Evolutionary conservation across 2,797 vertebrate genomes (phyloP).

Genomic region (Lerista edwardsae): DNA sequence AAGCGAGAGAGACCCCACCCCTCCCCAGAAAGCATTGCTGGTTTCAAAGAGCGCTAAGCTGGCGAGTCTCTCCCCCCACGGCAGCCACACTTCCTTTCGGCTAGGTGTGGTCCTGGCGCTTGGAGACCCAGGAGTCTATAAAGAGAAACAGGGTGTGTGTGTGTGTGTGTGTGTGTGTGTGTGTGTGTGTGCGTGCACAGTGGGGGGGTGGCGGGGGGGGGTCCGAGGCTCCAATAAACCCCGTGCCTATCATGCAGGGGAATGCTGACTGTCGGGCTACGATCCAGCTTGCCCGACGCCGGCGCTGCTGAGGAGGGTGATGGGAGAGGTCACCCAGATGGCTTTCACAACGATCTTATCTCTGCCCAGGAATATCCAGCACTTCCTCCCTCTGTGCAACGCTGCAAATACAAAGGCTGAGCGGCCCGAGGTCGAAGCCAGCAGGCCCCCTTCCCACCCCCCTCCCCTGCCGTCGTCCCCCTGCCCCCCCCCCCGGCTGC

Average conservation of each 20-base stretch:
- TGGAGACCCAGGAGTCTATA: conserved; percentile 47
- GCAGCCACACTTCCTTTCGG: conserved; percentile 83
- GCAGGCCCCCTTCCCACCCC: neutral
- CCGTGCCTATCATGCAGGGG: neutral
- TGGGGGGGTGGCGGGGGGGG: conserved; percentile 29
- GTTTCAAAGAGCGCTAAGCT: neutral
- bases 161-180: neutral
- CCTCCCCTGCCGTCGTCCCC: conserved; percentile 18
- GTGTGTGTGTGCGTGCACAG: neutral
- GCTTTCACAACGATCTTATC: conserved; percentile 63
- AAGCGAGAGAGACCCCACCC: neutral
- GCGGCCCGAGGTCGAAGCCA: neutral
- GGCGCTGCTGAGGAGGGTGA: conserved; percentile 34
- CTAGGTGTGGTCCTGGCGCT: conserved; percentile 72
- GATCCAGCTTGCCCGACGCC: conserved; percentile 63
- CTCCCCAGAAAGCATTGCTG: neutral
- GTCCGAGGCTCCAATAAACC: neutral
- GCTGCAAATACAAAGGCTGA: neutral
- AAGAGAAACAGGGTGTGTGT: conserved; percentile 47
- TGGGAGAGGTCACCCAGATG: conserved; percentile 59
- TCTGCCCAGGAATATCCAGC: conserved; percentile 66
- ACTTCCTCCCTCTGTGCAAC: conserved; percentile 38
- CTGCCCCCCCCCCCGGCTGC: neutral
- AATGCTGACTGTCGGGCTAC: conserved; percentile 43
- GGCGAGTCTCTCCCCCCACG: conserved; percentile 62